Evolutionary conservation across 1,140 invertebrate genomes (phyloP).

Genomic region (Lineus longissimus): DNA sequence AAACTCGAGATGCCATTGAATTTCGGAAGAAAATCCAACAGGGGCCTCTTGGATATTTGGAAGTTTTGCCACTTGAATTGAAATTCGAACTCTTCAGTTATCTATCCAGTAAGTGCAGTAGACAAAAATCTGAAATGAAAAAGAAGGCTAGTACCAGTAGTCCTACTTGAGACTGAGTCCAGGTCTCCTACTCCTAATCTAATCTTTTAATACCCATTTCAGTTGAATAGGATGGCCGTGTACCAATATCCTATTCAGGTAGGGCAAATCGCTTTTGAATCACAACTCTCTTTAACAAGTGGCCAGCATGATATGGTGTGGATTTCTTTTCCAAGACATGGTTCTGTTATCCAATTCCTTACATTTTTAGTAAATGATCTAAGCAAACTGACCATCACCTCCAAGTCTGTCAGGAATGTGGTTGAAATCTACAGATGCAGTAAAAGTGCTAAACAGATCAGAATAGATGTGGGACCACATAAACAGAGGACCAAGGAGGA

Average conservation of each 20-base stretch:
- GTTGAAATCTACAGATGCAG: slow-evolving; percentile 42
- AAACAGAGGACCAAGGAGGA: slow-evolving; percentile 25
- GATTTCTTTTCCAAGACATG: too few relatives aligned
- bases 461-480: slow-evolving; percentile 16
- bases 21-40: slow-evolving; percentile 26
- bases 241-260: too few relatives aligned
- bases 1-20: slow-evolving; percentile 28
- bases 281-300: too few relatives aligned
- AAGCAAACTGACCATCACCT: slow-evolving; percentile 46
- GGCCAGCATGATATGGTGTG: too few relatives aligned
- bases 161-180: too few relatives aligned
- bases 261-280: too few relatives aligned
- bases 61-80: slow-evolving; percentile 46
- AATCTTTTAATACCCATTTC: slow-evolving; percentile 14
- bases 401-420: slow-evolving; percentile 48
- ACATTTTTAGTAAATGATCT: slow-evolving; percentile 30
- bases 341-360: too few relatives aligned
- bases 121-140: too few relatives aligned
- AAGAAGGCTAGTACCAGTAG: too few relatives aligned
- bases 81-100: slow-evolving; percentile 44
- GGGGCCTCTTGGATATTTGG: slow-evolving; percentile 43
- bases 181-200: background rate
- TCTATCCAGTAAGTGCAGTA: slow-evolving; percentile 35
- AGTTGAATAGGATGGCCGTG: too few relatives aligned
- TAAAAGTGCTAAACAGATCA: slow-evolving; percentile 18